Percentiles rank a stretch among this genome's conserved stretches.
These are phyloP conservation scores for Virgularia gustaviana DNA, from an alignment of 92 coral and sea anemone genomes.

Conservation along the genomic window DNA sequence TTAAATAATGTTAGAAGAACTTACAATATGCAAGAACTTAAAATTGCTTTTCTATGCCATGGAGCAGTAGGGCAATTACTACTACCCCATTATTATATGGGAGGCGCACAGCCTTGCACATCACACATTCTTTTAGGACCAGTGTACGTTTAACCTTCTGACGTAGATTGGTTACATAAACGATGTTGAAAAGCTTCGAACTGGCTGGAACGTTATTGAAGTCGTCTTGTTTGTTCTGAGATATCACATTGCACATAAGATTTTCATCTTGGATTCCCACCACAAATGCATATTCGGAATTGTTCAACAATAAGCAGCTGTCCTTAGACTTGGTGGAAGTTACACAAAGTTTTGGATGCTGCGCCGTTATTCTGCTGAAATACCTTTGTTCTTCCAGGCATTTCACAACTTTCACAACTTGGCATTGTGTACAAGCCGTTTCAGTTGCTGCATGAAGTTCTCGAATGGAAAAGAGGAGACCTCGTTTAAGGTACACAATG, in stretches of 20 bases:
- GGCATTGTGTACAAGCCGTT: slow-evolving; percentile 10
- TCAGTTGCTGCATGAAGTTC: slow-evolving; percentile 4
- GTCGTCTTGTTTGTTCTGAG: background rate
- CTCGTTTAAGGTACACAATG: background rate
- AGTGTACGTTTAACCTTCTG: background rate
- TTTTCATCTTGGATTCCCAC: background rate
- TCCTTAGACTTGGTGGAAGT: slow-evolving; percentile 1
- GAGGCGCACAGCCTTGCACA: slow-evolving; percentile 4
- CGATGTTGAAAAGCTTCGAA: slow-evolving; percentile 6
- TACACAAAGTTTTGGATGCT: no score
- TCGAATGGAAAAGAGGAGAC: background rate
- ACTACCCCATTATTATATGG: background rate
- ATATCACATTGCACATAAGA: background rate
- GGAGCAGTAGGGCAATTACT: background rate
- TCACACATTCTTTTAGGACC: background rate
- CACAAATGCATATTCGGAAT: slow-evolving; percentile 7
- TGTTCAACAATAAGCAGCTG: background rate
- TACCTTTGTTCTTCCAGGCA: background rate
- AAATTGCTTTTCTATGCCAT: background rate
- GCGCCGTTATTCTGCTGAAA: no score
- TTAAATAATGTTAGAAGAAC: no score
- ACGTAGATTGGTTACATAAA: background rate
- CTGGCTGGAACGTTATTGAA: background rate
- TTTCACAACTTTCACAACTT: slow-evolving; percentile 4
- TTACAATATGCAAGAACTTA: no score